Base-by-base conservation (phyloP, 2,797 vertebrate species). In the Alca torda region DNA sequence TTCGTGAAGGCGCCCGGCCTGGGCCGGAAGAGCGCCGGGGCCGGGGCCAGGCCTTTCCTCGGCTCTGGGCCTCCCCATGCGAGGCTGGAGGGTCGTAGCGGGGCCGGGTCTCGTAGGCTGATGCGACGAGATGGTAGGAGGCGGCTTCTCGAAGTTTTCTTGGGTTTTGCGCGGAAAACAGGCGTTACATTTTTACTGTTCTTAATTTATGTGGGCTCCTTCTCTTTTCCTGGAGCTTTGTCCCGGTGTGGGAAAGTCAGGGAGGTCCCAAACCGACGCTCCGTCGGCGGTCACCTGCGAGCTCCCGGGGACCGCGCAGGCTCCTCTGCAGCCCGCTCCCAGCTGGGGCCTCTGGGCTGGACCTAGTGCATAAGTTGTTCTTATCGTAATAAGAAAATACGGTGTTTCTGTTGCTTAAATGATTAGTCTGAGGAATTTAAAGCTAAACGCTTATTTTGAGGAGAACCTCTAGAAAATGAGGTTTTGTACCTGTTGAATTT, bases 181-280 rank as follows among this genome's bases (percentile, higher is more conserved):
- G 39, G n/a, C 10, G 11, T 21, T 33, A 0, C 1, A 1, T 6
- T 6, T 19, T 16, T 6, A 7, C 5, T 4, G 4, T 1, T 0
- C 5, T 5, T 3, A 4, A 26, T 7, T 33, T 33, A 15, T 9
- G 10, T 0, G 21, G 9, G 9, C 28, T n/a, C 3, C 8, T 24
- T 13, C 11, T 20, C 5, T 9, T 18, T 14, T 35, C 8, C 12
- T 2, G 53, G 35, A 20, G 39, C 7, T 64, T 24, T 21, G 41
- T 13, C 25, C 30, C 12, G 41, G 16, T 6, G 4, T 20, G 1
- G 57, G 35, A 5, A 35, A 50, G 60, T 4, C 57, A 0, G 46
- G 2, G 25, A 35, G 39, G 24, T 19, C 4, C 4, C 43, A 2
- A 16, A 3, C 0, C 7, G 13, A 0, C 2, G 1, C 39, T 83